A percentile compares a stretch with the other conserved stretches of the same genome.
Conservation (phyloP, 2,797 vertebrate genomes). For the Lagorchestes hirsutus region DNA sequence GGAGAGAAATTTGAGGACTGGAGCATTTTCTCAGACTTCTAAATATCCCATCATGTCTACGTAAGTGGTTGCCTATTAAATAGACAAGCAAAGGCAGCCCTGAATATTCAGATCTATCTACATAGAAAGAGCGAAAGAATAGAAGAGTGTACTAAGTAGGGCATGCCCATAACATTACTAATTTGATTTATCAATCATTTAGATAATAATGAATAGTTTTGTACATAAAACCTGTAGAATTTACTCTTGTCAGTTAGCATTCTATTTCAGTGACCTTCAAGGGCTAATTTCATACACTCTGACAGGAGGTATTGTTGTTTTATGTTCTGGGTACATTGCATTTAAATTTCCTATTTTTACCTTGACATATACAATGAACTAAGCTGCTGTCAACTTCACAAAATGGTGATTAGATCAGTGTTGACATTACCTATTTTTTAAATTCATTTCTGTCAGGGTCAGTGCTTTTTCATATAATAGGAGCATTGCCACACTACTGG, state of each 20-base stretch:
- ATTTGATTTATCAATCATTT: background rate
- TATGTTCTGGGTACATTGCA: background rate
- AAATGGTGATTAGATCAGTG: slow-evolving; percentile 9
- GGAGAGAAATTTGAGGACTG: background rate
- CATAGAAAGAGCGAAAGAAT: background rate
- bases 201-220: background rate
- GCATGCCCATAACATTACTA: background rate
- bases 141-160: background rate
- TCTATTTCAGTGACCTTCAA: background rate
- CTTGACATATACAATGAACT: slow-evolving; percentile 4
- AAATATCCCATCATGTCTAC: background rate
- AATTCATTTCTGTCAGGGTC: slow-evolving; percentile 1
- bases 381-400: background rate
- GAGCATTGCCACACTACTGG: background rate
- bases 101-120: background rate
- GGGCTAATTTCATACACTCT: background rate
- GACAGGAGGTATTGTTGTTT: background rate
- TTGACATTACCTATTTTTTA: background rate
- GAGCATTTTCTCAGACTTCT: background rate
- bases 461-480: background rate
- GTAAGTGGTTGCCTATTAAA: background rate
- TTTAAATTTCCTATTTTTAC: slow-evolving; percentile 42
- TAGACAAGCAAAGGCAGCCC: background rate
- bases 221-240: background rate
- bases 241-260: slow-evolving; percentile 27